phyloP scores from a whole-genome alignment of 2,888 invertebrate species.

The Harpalus rubripes region DNA sequence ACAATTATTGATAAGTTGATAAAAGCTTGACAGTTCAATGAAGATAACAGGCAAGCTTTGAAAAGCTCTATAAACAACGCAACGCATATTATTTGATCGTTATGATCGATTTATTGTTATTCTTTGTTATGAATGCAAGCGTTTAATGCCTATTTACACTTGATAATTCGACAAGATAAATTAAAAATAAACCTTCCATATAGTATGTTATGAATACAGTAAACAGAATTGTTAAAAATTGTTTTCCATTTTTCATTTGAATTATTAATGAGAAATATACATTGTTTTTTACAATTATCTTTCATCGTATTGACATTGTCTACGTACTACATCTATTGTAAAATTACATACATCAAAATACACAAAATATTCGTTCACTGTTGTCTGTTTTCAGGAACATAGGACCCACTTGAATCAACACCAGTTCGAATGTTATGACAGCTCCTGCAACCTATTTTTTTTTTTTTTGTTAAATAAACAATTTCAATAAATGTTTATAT shows the following conservation, averaged over 20 bases:
- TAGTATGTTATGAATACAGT: conserved; percentile 33
- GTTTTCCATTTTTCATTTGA: conserved; percentile 17
- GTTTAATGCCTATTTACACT: conserved; percentile 14
- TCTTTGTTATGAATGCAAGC: conserved; percentile 13
- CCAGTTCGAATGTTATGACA: conserved; percentile 73
- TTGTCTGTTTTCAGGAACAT: conserved; percentile 56
- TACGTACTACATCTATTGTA: conserved; percentile 2
- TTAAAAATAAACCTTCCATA: conserved; percentile 4
- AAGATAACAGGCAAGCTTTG: conserved; percentile 21
- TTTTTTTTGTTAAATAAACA: no score
- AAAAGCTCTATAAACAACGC: conserved; percentile 30
- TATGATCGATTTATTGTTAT: conserved; percentile 41
- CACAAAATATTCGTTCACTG: conserved; percentile 28
- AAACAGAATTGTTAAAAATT: conserved; percentile 21
- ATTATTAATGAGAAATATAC: conserved; percentile 44
- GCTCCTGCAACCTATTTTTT: conserved; percentile 72
- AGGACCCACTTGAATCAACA: conserved; percentile 73
- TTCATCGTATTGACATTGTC: conserved; percentile 24
- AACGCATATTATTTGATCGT: conserved; percentile 29
- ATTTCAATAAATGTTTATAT: no score
- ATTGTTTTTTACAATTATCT: conserved; percentile 44
- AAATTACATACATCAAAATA: background rate
- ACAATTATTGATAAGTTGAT: conserved; percentile 51
- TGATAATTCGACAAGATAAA: conserved; percentile 23
- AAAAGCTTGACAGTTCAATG: conserved; percentile 39